phyloP scores from a whole-genome alignment of 2,797 vertebrate genomes.

The Bradypodion pumilum region DNA sequence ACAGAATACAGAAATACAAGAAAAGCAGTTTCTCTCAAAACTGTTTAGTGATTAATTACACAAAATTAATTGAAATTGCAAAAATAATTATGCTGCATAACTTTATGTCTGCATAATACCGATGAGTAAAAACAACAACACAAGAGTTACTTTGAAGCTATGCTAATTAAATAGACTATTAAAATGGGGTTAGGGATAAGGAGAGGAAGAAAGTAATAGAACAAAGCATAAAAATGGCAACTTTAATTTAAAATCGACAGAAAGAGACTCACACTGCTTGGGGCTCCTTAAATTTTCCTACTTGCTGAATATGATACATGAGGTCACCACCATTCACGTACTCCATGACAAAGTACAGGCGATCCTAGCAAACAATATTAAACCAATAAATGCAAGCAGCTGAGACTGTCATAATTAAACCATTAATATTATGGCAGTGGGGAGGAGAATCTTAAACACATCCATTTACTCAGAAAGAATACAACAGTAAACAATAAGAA shows the following conservation, averaged over 20 bases:
- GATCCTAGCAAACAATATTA: slow-evolving; percentile 78
- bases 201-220: neutral
- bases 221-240: neutral
- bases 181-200: slow-evolving; percentile 10
- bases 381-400: neutral
- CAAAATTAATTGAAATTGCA: slow-evolving; percentile 50
- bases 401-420: neutral
- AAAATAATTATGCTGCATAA: slow-evolving; percentile 34
- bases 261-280: slow-evolving; percentile 93
- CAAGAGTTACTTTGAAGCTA: slow-evolving; percentile 29
- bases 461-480: slow-evolving; percentile 22
- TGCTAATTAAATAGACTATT: neutral
- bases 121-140: slow-evolving; percentile 51
- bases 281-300: slow-evolving; percentile 95
- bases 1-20: slow-evolving; percentile 43
- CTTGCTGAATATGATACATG: slow-evolving; percentile 89
- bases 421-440: neutral
- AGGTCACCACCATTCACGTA: slow-evolving; percentile 97
- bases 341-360: slow-evolving; percentile 97
- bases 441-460: neutral
- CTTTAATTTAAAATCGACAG: neutral
- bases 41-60: slow-evolving; percentile 59
- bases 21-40: slow-evolving; percentile 43
- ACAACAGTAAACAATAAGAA: slow-evolving; percentile 24
- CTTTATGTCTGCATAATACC: slow-evolving; percentile 32